Evolutionary conservation across 2,888 invertebrate species (phyloP).

Genomic region (Lepidochitona cinerea): DNA sequence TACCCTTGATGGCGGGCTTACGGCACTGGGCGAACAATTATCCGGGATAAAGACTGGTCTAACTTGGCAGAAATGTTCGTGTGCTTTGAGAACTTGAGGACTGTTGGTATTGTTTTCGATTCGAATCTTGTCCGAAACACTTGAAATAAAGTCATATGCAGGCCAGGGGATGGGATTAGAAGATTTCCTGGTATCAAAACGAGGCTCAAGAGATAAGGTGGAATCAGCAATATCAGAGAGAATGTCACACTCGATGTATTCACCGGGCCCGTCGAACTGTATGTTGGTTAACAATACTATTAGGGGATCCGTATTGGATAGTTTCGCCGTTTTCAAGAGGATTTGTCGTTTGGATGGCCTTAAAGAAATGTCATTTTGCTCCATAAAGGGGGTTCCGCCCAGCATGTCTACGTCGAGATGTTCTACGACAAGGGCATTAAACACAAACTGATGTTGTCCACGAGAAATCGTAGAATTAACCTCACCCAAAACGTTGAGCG

Average conservation of each 20-base stretch:
- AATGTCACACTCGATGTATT: conserved; percentile 22
- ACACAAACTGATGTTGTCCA: not conserved
- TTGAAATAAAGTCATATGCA: conserved; percentile 14
- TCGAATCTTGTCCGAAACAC: conserved; percentile 20
- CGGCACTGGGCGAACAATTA: no score
- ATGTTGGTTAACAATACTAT: no score
- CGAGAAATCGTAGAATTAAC: no score
- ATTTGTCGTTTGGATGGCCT: conserved; percentile 29
- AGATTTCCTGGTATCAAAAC: not conserved
- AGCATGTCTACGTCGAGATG: conserved; percentile 31
- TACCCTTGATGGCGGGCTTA: no score
- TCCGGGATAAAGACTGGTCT: not conserved
- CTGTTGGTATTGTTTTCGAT: conserved; percentile 21
- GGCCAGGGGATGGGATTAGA: no score
- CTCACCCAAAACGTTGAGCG: no score
- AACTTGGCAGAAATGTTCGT: conserved; percentile 30
- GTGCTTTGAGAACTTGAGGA: conserved; percentile 6
- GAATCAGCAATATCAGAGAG: conserved; percentile 28
- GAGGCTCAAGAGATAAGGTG: conserved; percentile 11
- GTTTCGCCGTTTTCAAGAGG: no score
- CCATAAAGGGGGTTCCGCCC: conserved; percentile 40
- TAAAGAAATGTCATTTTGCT: conserved; percentile 34
- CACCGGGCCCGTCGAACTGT: conserved; percentile 13
- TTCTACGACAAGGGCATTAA: conserved; percentile 29
- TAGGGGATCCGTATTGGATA: no score